phyloP scores from a whole-genome alignment of 2,888 invertebrate species.

The Ectemnius continuus region DNA sequence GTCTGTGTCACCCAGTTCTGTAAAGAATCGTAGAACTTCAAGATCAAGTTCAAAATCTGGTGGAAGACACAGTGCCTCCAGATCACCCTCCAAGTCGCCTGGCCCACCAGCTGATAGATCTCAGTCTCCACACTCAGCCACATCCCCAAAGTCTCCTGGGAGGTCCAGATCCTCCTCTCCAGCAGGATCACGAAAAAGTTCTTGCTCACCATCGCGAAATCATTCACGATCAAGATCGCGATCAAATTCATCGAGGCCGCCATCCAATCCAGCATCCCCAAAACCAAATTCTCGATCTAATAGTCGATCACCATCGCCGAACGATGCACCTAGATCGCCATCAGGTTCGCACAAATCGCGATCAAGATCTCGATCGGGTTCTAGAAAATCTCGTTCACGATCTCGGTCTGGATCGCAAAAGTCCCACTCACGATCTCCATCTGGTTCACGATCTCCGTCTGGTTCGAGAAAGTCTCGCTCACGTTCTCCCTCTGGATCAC shows the following conservation, averaged over 20 bases:
- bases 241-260: neutral
- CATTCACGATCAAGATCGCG: constrained; percentile 22
- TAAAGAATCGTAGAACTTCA: constrained; percentile 37
- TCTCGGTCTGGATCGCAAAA: constrained; percentile 52
- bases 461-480: constrained; percentile 59
- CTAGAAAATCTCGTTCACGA: constrained; percentile 57
- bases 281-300: constrained; percentile 44
- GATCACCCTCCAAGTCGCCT: constrained; percentile 63
- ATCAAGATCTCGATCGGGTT: constrained; percentile 43
- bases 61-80: constrained; percentile 55
- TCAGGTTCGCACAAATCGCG: constrained; percentile 21
- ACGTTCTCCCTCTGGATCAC: constrained; percentile 57
- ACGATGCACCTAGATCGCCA: constrained; percentile 55
- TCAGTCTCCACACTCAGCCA: constrained; percentile 48
- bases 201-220: constrained; percentile 51
- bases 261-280: constrained; percentile 46
- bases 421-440: constrained; percentile 64
- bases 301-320: constrained; percentile 26
- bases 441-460: constrained; percentile 64
- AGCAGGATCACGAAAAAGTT: constrained; percentile 56
- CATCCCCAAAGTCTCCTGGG: constrained; percentile 57
- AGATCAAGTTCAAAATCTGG: constrained; percentile 63
- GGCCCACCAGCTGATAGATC: constrained; percentile 45
- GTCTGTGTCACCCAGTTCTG: constrained; percentile 47
- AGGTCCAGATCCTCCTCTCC: constrained; percentile 63